Evolutionary conservation across 2,797 vertebrate genomes (phyloP), one percentile per base, ranked within the genome.

Genomic region (Rhabdomys pumilio): DNA sequence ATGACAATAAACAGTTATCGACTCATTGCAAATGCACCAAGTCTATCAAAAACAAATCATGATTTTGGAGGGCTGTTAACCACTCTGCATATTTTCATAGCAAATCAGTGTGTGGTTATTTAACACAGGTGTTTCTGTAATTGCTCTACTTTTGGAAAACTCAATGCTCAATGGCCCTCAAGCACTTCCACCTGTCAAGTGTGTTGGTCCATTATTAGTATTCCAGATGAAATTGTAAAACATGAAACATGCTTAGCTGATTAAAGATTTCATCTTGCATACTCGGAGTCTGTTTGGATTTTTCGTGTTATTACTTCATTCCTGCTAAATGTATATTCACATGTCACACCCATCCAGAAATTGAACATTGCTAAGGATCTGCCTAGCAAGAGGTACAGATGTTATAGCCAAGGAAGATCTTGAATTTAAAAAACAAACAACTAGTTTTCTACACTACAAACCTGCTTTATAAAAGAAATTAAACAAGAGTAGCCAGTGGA

Each of bases 61-160:
- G 76, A 20, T 96, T 96, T 96, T 96, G 93, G 89, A 97, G 55
- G 15, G 73, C 93, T 92, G 38, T 82, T 94, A 91, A 97, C 80
- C 61, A 83, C 15, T 85, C 69, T 94, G 85, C 75, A 75, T 95
- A 96, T 96, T 97, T 97, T 93, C 86, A 93, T 91, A 94, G 95
- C 90, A 95, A 96, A 95, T 95, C 89, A 97, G 65, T 34, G 76
- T 72, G 95, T 90, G 63, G 75, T 94, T 96, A 93, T 91, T 97
- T 94, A 96, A 95, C 73, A 96, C 93, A 97, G 90, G 96, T 96
- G 96, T 96, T 97, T 97, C 90, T 93, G 11, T 96, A 97, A 96
- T 96, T 96, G 73, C 8, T 44, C 79, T 94, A 92, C 95, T 96
- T 97, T 90, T 94, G 77, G 57, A 96, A 98, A 93, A 97, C 82